Base-by-base conservation (phyloP, 1,140 invertebrate genomes). In the Macrocentrus cingulum region DNA sequence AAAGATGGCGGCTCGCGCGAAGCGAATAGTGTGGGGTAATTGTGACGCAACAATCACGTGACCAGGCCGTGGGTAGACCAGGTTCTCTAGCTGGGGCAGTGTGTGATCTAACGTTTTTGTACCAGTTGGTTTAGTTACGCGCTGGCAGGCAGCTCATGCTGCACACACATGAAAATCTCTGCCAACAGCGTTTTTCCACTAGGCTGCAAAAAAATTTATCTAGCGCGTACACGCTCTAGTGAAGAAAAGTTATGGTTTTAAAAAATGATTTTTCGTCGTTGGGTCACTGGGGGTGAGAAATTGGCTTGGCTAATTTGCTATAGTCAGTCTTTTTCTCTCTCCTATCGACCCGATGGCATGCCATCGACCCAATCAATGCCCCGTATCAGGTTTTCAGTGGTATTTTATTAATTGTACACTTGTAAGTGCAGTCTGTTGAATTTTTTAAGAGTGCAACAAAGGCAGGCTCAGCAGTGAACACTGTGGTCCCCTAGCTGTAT, bases 321-420 rank as follows among this genome's bases (percentile, higher is more conserved):
- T 65, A 81, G 79, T 81, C 79, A 81, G 79, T 81, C 79, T 81
- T 81, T 81, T 81, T 80, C 78, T 80, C 78, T 80, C 78, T 80
- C 79, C 78, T 80, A 81, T 81, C 67, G 74, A 67, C 76, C 66
- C 58, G 54, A 66, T 64, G 73, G 74, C 67, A 71, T 22, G 57
- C 62, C 68, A 62, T 60, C 67, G 22, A n/a, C 9, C 18, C n/a
- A 45, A 34, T 8, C 9, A 34, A n/a, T n/a, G 25, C 25, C 4
- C 4, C 25, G 25, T 29, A 29, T 29, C 4, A 4, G 25, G n/a
- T n/a, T 29, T 5, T 29, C 25, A 29, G 9, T 29, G 25, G 25
- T 29, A 29, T 29, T 29, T 4, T 29, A 29, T 29, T 29, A 9
- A 56, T 13, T 20, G 29, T 2, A 36, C 9, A 39, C 11, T 16